Evolutionary conservation across 2,113 vertebrate species (phyloP).

Genomic region (Entelurus aequoreus): DNA sequence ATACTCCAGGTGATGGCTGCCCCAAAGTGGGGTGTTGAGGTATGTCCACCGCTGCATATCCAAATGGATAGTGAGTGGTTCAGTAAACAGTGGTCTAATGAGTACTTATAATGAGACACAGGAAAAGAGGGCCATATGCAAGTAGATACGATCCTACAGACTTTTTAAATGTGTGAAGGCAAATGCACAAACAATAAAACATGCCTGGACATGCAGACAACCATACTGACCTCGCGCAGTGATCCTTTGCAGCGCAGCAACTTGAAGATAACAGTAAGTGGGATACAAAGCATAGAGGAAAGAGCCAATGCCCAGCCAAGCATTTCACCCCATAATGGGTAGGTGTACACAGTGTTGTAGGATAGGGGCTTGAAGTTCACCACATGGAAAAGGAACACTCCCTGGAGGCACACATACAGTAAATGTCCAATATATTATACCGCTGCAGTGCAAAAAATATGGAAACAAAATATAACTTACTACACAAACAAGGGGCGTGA

Average conservation of each 20-base stretch:
- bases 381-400: constrained; percentile 89
- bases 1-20: constrained; percentile 91
- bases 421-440: neutral
- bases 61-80: constrained; percentile 4
- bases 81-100: neutral
- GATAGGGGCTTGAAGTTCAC: constrained; percentile 89
- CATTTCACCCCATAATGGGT: constrained; percentile 89
- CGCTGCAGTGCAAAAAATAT: neutral
- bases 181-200: neutral
- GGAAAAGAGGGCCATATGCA: neutral
- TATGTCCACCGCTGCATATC: constrained; percentile 82
- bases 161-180: constrained; percentile 9
- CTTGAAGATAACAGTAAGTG: constrained; percentile 83
- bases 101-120: neutral
- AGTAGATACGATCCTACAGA: constrained; percentile 20
- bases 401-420: constrained; percentile 62
- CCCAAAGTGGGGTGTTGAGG: constrained; percentile 89
- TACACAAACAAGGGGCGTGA: constrained; percentile 90
- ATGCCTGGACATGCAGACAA: neutral
- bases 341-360: constrained; percentile 89
- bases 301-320: constrained; percentile 88
- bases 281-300: constrained; percentile 95
- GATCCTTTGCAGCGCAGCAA: constrained; percentile 88
- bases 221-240: constrained; percentile 81
- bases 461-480: constrained; percentile 62